Evolutionary conservation across 2,888 invertebrate genomes (phyloP).

Genomic region (Arenicola marina): DNA sequence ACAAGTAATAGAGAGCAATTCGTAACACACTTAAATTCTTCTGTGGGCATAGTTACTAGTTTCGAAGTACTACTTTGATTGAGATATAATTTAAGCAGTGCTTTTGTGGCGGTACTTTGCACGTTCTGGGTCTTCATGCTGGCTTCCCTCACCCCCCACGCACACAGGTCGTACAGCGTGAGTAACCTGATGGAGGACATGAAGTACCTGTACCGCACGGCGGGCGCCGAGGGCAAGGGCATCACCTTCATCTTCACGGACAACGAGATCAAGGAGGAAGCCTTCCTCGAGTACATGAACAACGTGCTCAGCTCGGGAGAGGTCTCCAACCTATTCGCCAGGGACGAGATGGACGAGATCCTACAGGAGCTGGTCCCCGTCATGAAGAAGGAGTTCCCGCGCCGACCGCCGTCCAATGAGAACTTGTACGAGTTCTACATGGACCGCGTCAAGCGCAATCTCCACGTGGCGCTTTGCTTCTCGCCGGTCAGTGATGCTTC

Average conservation of each 20-base stretch:
- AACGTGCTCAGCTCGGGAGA: slow-evolving; percentile 85
- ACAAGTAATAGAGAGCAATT: too few relatives aligned
- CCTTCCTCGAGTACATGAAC: slow-evolving; percentile 95
- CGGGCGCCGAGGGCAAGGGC: slow-evolving; percentile 95
- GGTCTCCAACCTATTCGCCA: slow-evolving; percentile 62
- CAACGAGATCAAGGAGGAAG: slow-evolving; percentile 95
- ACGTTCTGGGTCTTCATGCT: too few relatives aligned
- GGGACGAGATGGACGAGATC: slow-evolving; percentile 95
- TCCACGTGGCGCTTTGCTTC: slow-evolving; percentile 94
- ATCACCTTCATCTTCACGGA: slow-evolving; percentile 97
- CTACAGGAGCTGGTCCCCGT: slow-evolving; percentile 88
- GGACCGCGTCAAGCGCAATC: slow-evolving; percentile 85
- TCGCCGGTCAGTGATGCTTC: slow-evolving; percentile 83
- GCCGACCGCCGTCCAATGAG: slow-evolving; percentile 84
- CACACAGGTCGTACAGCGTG: slow-evolving; percentile 85
- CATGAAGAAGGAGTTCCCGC: slow-evolving; percentile 92
- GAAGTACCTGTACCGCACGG: slow-evolving; percentile 87
- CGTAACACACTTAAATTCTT: too few relatives aligned
- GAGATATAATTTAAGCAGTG: too few relatives aligned
- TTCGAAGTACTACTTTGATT: too few relatives aligned
- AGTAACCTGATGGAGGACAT: slow-evolving; percentile 92
- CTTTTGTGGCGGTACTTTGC: too few relatives aligned
- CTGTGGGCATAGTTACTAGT: too few relatives aligned
- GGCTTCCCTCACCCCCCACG: too few relatives aligned
- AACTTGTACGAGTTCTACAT: slow-evolving; percentile 93